These are phyloP conservation scores for Pheosia tremula DNA, from an alignment of 2,888 invertebrate genomes.

Conservation along the genomic window DNA sequence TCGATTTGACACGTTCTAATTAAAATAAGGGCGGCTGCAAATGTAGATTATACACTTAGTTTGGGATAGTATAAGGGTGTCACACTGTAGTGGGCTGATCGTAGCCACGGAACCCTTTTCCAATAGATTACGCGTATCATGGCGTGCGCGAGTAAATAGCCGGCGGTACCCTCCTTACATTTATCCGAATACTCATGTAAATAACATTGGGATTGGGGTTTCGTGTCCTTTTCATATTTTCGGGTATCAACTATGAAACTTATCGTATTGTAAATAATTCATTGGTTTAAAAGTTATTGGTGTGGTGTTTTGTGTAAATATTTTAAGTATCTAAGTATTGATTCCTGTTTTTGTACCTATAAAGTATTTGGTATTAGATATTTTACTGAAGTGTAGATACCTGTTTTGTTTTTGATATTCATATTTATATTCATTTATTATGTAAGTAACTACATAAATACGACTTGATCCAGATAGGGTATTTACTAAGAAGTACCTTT, in stretches of 20 bases:
- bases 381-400: no score
- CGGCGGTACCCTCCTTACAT: constrained; percentile 58
- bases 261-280: constrained; percentile 46
- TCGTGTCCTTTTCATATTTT: constrained; percentile 57
- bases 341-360: no score
- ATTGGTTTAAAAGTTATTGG: constrained; percentile 5
- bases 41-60: neutral
- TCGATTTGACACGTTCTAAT: neutral
- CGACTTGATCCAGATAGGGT: no score
- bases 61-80: neutral
- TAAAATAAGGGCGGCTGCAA: neutral
- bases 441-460: no score
- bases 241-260: constrained; percentile 32
- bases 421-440: no score
- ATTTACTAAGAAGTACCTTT: no score
- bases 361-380: no score
- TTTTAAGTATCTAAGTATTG: neutral
- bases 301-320: neutral
- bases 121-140: constrained; percentile 74
- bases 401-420: no score
- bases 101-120: constrained; percentile 60
- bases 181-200: constrained; percentile 73
- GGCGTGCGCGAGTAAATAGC: constrained; percentile 61
- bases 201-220: constrained; percentile 63
- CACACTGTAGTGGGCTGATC: constrained; percentile 4